Evolutionary conservation across 1,140 invertebrate genomes (phyloP).

Genomic region (Orius laevigatus): DNA sequence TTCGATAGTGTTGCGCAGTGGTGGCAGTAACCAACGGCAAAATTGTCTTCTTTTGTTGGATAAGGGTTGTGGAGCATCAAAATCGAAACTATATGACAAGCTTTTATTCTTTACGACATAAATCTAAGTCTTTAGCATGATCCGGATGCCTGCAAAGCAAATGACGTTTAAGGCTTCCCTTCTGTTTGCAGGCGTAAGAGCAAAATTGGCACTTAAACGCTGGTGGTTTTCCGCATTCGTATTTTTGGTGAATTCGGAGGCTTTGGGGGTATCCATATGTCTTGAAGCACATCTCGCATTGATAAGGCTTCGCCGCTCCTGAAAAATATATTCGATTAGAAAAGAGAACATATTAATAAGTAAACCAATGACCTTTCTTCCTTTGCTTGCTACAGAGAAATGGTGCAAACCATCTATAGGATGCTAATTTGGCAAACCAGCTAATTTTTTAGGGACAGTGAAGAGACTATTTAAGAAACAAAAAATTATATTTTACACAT

Average conservation of each 20-base stretch:
- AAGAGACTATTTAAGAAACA: too few species aligned
- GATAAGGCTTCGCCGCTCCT: background rate
- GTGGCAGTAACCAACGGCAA: too few species aligned
- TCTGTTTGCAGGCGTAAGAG: constrained; percentile 22
- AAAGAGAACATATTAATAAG: too few species aligned
- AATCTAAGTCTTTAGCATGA: background rate
- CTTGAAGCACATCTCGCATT: constrained; percentile 17
- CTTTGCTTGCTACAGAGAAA: background rate
- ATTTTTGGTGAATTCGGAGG: constrained; percentile 26
- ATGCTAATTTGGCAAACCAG: too few species aligned
- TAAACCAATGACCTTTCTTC: too few species aligned
- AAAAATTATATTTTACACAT: constrained; percentile 39
- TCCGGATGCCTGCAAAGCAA: background rate
- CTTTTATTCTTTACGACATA: too few species aligned
- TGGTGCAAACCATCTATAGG: too few species aligned
- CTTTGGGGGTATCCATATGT: constrained; percentile 21
- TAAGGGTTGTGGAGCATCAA: too few species aligned
- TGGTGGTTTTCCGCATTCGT: constrained; percentile 30
- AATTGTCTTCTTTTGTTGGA: too few species aligned
- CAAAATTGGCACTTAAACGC: constrained; percentile 27
- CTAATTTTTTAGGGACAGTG: too few species aligned
- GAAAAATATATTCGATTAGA: background rate
- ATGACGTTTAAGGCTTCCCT: constrained; percentile 20
- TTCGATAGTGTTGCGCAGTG: too few species aligned
- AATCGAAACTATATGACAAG: too few species aligned